phyloP scores from a whole-genome alignment of 2,797 vertebrate genomes.

The Rhinogobio ventralis region DNA sequence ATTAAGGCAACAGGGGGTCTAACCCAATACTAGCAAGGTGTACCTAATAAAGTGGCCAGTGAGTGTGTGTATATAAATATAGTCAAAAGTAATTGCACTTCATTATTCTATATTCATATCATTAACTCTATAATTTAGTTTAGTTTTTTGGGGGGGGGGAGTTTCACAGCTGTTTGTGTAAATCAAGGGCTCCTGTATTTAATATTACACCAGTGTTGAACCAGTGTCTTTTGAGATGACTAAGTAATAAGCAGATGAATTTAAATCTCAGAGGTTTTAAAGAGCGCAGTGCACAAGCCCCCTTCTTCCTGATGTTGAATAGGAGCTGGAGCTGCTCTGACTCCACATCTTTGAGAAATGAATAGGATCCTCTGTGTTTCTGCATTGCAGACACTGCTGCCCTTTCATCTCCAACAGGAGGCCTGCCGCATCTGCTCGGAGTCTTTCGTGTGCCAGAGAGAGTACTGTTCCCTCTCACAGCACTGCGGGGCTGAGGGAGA shows the following conservation, averaged over 20 bases:
- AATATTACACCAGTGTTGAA: not conserved
- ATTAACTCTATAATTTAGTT: no score
- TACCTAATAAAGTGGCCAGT: no score
- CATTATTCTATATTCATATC: not conserved
- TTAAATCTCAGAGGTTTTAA: not conserved
- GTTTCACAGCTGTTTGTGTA: not conserved
- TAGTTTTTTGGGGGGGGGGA: no score
- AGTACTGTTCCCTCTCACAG: not conserved
- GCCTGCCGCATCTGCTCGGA: constrained; percentile 8
- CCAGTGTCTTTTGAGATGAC: constrained; percentile 11
- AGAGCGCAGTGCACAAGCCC: not conserved
- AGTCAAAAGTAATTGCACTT: no score
- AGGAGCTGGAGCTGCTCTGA: constrained; percentile 57
- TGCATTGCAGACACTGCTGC: constrained; percentile 62
- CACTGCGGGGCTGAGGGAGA: not conserved
- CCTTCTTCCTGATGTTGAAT: constrained; percentile 54
- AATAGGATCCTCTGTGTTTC: constrained; percentile 73
- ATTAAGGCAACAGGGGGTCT: not conserved
- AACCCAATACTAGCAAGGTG: no score
- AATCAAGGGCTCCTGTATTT: not conserved
- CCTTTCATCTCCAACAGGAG: constrained; percentile 66
- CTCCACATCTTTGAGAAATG: constrained; percentile 67
- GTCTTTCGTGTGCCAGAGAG: constrained; percentile 5
- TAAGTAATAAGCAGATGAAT: not conserved
- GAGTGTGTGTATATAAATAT: no score